Base-by-base conservation (phyloP, 2,797 vertebrate species). In the Pitangus sulphuratus region DNA sequence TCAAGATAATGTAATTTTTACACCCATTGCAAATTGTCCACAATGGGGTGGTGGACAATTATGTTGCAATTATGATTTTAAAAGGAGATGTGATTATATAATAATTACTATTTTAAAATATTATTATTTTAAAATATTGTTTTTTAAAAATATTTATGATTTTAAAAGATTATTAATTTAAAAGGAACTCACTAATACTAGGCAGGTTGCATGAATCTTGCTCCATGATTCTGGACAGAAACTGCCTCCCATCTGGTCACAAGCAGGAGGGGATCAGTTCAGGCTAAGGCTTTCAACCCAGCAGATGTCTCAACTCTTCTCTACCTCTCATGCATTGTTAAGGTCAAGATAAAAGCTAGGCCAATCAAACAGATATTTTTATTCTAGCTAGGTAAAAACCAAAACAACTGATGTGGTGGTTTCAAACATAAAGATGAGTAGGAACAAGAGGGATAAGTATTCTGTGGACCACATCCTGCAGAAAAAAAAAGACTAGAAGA, bases 291-390 rank as follows among this genome's bases (percentile, higher is more conserved):
- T 91, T 76, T 80, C 48, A 85, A 37, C 12, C 16, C 82, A 72
- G 60, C 77, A 93, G 80, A 92, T 74, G 69, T 85, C 60, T 86
- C 62, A 72, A 25, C 44, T 87, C 25, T 33, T 62, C 44, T 87
- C 45, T 35, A 28, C 39, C 56, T 87, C 44, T 58, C 35, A 77
- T 60, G 60, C 24, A 6, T 35, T 65, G 18, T 64, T 74, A 65
- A 87, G 66, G 30, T 39, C 26, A 79, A 65, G 24, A 42, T 30
- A 81, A 42, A n/a, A 76, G 12, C 20, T 58, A 72, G 60, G 35
- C 13, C 47, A 76, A 40, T 4, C 47, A 11, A 79, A 87, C 68
- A 80, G 15, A 4, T 25, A 33, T 39, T 83, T 84, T 83, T 82
- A 6, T 22, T 80, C 47, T 76, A 91, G 5, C 3, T 47, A 44